phyloP scores from a whole-genome alignment of 2,888 invertebrate species.

The Marronus borbonicus region DNA sequence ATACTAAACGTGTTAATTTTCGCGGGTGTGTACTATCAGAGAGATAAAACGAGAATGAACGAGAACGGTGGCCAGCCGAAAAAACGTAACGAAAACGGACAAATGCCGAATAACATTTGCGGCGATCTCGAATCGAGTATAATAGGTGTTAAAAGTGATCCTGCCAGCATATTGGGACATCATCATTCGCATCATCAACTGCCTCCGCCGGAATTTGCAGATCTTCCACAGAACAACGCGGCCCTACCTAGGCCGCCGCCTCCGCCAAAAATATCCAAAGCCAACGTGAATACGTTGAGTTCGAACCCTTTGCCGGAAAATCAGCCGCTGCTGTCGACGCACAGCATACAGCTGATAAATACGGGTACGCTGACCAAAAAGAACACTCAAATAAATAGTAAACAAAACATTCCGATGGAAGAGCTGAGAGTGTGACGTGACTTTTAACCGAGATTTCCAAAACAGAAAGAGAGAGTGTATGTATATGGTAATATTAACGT shows the following conservation, averaged over 20 bases:
- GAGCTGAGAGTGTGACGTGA: slow-evolving; percentile 87
- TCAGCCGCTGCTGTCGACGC: slow-evolving; percentile 80
- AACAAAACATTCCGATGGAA: slow-evolving; percentile 79
- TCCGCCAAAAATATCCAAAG: slow-evolving; percentile 77
- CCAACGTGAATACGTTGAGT: slow-evolving; percentile 71
- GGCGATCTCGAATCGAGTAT: slow-evolving; percentile 83
- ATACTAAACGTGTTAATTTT: slow-evolving; percentile 95
- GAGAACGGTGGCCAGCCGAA: slow-evolving; percentile 74
- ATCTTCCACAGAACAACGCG: slow-evolving; percentile 81
- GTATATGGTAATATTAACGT: slow-evolving; percentile 31
- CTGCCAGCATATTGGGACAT: slow-evolving; percentile 81
- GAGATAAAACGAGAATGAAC: slow-evolving; percentile 85
- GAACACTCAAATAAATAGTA: slow-evolving; percentile 78
- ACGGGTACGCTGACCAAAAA: slow-evolving; percentile 85
- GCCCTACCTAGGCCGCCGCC: slow-evolving; percentile 83
- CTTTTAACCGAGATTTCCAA: slow-evolving; percentile 32
- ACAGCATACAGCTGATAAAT: slow-evolving; percentile 85
- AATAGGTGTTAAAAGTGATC: slow-evolving; percentile 76
- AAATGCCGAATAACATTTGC: slow-evolving; percentile 91
- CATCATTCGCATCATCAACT: slow-evolving; percentile 86
- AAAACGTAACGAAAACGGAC: slow-evolving; percentile 87
- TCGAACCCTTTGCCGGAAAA: slow-evolving; percentile 79
- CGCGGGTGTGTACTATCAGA: slow-evolving; percentile 94
- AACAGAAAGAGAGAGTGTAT: slow-evolving; percentile 26
- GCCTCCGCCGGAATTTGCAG: slow-evolving; percentile 89